Conservation (phyloP, 2,888 invertebrate genomes). For the Caenorhabditis sp. region DNA sequence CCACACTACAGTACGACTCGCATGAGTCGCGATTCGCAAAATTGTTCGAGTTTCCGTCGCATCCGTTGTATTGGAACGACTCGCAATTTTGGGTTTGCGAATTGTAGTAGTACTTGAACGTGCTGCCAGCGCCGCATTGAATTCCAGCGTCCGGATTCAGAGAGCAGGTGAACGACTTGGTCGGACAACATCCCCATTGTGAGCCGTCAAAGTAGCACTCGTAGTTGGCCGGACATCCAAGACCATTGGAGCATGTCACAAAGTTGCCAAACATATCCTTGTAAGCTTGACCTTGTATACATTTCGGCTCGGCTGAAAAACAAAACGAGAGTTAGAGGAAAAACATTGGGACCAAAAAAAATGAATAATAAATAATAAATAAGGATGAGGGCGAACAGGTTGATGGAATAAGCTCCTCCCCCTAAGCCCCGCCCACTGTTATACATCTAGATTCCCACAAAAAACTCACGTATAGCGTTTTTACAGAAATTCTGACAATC, state of each 20-base stretch:
- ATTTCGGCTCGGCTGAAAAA: constrained; percentile 55
- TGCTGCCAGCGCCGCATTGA: constrained; percentile 58
- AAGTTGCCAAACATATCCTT: constrained; percentile 58
- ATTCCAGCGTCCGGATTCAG: constrained; percentile 54
- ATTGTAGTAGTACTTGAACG: constrained; percentile 60
- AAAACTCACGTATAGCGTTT: constrained; percentile 56
- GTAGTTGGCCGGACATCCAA: constrained; percentile 61
- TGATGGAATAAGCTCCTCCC: no score
- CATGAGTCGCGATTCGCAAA: constrained; percentile 56
- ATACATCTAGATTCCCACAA: no score
- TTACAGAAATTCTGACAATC: constrained; percentile 62
- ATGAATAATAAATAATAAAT: no score
- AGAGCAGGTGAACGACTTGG: constrained; percentile 57
- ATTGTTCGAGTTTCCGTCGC: constrained; percentile 59
- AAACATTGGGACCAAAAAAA: no score
- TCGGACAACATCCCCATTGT: constrained; percentile 59
- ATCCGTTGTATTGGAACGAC: constrained; percentile 52
- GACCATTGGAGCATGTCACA: constrained; percentile 50
- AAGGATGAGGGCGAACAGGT: no score
- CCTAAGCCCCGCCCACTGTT: no score
- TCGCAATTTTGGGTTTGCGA: constrained; percentile 54
- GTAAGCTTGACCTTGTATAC: constrained; percentile 61
- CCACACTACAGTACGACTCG: constrained; percentile 60
- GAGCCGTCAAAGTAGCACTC: constrained; percentile 64
- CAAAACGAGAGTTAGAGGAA: no score